phyloP scores from a whole-genome alignment of 2,113 vertebrate genomes.

The Sylvietta virens region DNA sequence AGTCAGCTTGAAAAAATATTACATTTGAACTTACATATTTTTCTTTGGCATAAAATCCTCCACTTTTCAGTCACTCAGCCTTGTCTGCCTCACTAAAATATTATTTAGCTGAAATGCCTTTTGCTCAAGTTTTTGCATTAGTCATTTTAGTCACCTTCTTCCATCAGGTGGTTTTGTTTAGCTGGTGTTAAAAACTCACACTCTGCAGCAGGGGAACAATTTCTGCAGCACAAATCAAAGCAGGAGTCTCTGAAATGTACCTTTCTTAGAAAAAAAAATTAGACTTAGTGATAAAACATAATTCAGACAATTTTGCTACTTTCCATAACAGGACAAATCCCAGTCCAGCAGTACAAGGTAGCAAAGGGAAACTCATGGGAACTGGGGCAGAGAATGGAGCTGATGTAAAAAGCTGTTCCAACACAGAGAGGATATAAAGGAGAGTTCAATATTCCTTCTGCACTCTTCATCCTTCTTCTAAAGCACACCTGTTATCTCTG shows the following conservation, averaged over 20 bases:
- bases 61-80: not conserved
- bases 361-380: not conserved
- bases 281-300: not conserved
- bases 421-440: not conserved
- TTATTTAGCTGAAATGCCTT: not conserved
- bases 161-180: not conserved
- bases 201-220: not conserved
- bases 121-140: not conserved
- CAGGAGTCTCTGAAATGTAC: not conserved
- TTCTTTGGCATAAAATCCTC: not conserved
- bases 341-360: not conserved
- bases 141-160: not conserved
- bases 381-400: not conserved
- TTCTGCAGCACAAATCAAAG: not conserved
- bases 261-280: not conserved
- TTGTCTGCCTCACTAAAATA: not conserved
- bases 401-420: not conserved
- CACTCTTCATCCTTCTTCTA: not conserved
- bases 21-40: accelerated
- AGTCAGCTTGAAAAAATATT: not conserved
- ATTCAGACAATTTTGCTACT: not conserved
- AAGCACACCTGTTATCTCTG: not conserved
- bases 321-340: not conserved
- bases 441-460: not conserved
- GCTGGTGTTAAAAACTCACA: not conserved